phyloP scores from a whole-genome alignment of 2,113 vertebrate genomes.

The Macaca fascicularis region DNA sequence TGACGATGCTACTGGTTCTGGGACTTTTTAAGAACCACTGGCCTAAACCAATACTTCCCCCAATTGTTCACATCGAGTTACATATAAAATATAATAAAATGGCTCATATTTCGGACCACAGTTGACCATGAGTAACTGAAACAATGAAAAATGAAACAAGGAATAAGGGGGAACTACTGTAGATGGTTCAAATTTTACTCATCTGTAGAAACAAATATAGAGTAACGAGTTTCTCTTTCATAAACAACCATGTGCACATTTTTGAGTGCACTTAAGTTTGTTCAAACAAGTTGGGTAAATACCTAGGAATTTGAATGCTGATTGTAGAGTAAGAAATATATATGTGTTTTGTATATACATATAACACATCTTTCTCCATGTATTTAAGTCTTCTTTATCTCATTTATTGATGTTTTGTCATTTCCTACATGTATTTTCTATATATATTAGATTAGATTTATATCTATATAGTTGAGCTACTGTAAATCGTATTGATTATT shows the following conservation, averaged over 20 bases:
- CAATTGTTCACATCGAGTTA: background rate
- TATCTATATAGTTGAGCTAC: background rate
- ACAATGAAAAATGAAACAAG: background rate
- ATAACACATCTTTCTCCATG: background rate
- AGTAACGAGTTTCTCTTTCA: background rate
- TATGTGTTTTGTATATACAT: background rate
- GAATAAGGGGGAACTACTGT: background rate
- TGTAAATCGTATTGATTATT: background rate
- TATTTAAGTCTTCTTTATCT: background rate
- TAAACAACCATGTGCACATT: background rate
- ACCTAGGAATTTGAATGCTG: background rate
- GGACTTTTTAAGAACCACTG: background rate
- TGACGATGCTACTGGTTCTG: background rate
- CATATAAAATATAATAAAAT: background rate
- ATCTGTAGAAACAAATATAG: no score
- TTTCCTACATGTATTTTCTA: background rate
- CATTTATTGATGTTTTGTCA: background rate
- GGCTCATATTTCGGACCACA: background rate
- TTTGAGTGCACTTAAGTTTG: background rate
- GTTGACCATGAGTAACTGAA: background rate
- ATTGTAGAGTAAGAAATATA: background rate
- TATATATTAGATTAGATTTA: background rate
- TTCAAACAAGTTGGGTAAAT: background rate
- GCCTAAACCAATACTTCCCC: background rate
- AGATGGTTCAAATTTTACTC: background rate